Conservation (phyloP, 1,140 invertebrate genomes). For the Pygmarrhopalites habei region DNA sequence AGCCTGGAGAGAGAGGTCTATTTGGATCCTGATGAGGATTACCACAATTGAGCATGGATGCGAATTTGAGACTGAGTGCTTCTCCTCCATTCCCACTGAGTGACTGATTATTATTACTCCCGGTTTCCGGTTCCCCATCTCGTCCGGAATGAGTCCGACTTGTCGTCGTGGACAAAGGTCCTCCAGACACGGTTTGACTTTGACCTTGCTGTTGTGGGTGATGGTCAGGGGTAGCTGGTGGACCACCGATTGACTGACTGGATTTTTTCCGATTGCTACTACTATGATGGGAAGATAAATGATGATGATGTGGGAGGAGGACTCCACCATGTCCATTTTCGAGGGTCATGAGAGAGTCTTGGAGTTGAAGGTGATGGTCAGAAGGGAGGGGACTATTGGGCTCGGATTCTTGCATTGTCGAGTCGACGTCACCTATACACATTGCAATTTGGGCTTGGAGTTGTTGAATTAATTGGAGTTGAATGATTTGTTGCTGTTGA, state of each 20-base stretch:
- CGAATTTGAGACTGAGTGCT: constrained; percentile 22
- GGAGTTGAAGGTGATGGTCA: not conserved
- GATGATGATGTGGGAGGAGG: too few species aligned
- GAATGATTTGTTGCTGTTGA: constrained; percentile 88
- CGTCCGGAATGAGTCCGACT: not conserved
- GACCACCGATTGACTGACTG: too few species aligned
- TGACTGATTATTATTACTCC: not conserved
- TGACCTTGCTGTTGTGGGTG: not conserved
- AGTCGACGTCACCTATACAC: constrained; percentile 68
- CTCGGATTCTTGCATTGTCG: constrained; percentile 35
- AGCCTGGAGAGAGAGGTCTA: constrained; percentile 22
- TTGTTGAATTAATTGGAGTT: constrained; percentile 85
- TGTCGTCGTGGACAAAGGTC: not conserved
- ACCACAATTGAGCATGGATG: constrained; percentile 26
- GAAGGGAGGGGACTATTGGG: constrained; percentile 14
- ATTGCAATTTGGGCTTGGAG: constrained; percentile 51
- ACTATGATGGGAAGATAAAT: too few species aligned
- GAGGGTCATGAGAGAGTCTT: not conserved
- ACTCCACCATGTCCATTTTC: not conserved
- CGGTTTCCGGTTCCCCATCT: too few species aligned
- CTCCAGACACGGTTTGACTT: not conserved
- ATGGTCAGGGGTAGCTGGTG: not conserved
- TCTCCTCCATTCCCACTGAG: not conserved
- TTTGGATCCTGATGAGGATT: constrained; percentile 29
- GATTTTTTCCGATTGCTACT: not conserved